Evolutionary conservation across 2,113 vertebrate genomes (phyloP).

Genomic region (Phoxinus phoxinus): DNA sequence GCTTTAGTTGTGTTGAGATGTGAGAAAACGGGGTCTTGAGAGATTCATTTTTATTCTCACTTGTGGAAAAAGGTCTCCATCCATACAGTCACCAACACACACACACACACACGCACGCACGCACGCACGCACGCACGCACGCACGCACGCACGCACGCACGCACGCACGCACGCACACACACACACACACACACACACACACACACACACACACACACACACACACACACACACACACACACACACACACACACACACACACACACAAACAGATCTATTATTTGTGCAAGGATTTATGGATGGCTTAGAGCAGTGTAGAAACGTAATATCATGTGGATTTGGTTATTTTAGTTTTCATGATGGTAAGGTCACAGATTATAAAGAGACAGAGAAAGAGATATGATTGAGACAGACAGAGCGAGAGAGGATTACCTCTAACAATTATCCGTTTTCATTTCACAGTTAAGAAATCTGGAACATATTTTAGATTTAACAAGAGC

Average conservation of each 20-base stretch:
- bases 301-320: neutral
- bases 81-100: neutral
- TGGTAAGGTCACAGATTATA: constrained; percentile 25
- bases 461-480: constrained; percentile 10
- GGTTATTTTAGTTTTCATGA: neutral
- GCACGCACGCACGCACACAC: no score
- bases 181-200: no score
- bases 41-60: neutral
- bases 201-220: no score
- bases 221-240: no score
- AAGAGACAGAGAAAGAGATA: neutral
- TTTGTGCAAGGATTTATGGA: constrained; percentile 37
- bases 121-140: no score
- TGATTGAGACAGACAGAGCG: neutral
- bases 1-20: neutral
- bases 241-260: no score
- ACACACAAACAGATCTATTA: neutral
- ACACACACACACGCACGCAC: no score
- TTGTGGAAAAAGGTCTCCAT: neutral
- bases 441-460: constrained; percentile 17
- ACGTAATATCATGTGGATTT: constrained; percentile 21
- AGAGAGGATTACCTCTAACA: constrained; percentile 18
- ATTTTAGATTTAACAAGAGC: neutral
- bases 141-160: no score
- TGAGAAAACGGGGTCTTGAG: neutral